Percentiles rank a stretch among this genome's conserved stretches.
Conservation (phyloP, 1,140 invertebrate species). For the Lepidurus packardi region DNA sequence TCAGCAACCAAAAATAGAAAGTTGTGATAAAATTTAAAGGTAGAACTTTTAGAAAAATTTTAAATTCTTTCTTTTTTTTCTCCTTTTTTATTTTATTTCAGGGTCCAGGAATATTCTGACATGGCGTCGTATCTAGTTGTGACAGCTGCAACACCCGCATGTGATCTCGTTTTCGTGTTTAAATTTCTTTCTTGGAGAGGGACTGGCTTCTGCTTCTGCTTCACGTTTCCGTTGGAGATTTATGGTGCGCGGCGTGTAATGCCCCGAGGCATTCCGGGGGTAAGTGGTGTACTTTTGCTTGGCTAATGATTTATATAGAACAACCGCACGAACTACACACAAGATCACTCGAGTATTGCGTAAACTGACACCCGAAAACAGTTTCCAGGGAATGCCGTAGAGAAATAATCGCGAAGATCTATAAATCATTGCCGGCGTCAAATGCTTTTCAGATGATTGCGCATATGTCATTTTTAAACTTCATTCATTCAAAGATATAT, state of each 20-base stretch:
- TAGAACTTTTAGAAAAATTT: neutral
- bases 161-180: conserved; percentile 5
- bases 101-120: neutral
- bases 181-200: neutral
- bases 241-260: conserved; percentile 7
- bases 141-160: conserved; percentile 17
- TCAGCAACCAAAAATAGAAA: too few species aligned
- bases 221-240: conserved; percentile 7
- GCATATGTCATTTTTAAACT: too few species aligned
- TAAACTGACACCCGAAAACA: neutral
- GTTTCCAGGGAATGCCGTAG: neutral
- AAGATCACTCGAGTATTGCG: neutral
- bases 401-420: neutral
- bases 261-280: neutral
- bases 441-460: neutral
- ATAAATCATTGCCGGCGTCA: neutral
- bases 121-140: neutral
- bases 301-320: neutral
- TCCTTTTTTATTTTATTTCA: neutral
- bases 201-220: neutral
- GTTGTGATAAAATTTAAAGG: neutral
- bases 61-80: neutral
- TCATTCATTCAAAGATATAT: too few species aligned
- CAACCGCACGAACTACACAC: neutral
- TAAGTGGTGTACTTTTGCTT: conserved; percentile 2